Base-by-base conservation (phyloP, 2,797 vertebrate genomes). In the Tinamus major region DNA sequence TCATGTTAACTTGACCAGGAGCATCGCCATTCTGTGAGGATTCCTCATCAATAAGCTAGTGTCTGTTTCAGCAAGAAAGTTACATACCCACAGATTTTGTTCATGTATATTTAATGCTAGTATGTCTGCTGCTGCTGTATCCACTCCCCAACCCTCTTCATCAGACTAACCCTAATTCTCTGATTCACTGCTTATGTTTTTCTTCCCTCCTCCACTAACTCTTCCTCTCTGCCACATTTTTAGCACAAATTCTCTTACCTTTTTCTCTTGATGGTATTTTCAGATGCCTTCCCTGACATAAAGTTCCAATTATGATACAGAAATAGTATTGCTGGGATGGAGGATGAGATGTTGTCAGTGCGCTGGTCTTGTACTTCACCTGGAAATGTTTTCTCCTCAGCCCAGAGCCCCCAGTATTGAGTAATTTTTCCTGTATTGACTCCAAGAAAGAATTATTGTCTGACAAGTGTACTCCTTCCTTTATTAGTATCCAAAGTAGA, bases 371-470 rank as follows among this genome's bases (percentile, higher is more conserved):
- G 80, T 0, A 6, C 27, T 72, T 93, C 72, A 69, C 77, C 49
- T 78, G 3, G 37, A 70, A 87, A 91, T 41, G 33, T 4, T 82
- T 70, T 63, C 41, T 33, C 9, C 26, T 53, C 67, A 61, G 19
- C 12, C 55, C 13, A 18, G 18, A 90, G 49, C 27, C 29, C 11
- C 8, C 44, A 26, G 31, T 17, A 9, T 64, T 62, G 35, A 13
- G 39, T 62, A 90, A 92, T 95, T 95, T 92, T 62, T 39, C 9
- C n/a, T 84, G 16, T 89, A 96, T 95, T 72, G 92, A 95, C 92
- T 94, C 49, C 63, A 92, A 85, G 72, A 63, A 90, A 89, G 75
- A 93, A 92, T 94, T 89, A 80, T 62, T 85, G n/a, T 74, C 81
- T 92, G 94, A 83, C 69, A 89, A 63, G 31, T 70, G 68, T n/a